Conservation (phyloP, 2,888 invertebrate species). For the Drosophila paranaensis region DNA sequence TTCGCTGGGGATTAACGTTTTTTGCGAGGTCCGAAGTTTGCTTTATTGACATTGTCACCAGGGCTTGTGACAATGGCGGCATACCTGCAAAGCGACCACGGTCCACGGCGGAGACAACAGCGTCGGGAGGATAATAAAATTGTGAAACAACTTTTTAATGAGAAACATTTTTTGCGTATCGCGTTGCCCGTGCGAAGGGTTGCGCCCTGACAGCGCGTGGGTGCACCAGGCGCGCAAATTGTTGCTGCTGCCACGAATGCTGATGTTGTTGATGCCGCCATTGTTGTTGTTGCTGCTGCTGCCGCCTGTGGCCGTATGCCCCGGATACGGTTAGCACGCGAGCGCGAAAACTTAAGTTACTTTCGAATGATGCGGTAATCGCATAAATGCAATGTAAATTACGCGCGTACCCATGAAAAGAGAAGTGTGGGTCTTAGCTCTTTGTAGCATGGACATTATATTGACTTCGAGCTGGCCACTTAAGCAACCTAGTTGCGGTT, state of each 20-base stretch:
- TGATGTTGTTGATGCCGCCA: constrained; percentile 12
- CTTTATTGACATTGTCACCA: constrained; percentile 78
- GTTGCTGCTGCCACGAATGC: constrained; percentile 20
- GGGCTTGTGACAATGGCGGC: constrained; percentile 58
- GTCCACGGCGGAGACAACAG: constrained; percentile 4
- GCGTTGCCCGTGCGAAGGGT: constrained; percentile 26
- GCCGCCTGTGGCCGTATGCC: constrained; percentile 23
- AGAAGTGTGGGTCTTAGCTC: neutral
- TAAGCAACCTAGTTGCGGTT: neutral
- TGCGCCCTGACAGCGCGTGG: constrained; percentile 1
- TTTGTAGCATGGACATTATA: neutral
- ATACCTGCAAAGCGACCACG: constrained; percentile 55
- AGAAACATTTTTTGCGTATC: constrained; percentile 77
- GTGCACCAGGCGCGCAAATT: constrained; percentile 31
- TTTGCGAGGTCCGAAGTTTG: constrained; percentile 62
- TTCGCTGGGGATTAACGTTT: constrained; percentile 18
- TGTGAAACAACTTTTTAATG: constrained; percentile 77
- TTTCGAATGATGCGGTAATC: constrained; percentile 35
- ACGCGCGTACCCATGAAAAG: neutral
- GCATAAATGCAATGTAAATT: constrained; percentile 31
- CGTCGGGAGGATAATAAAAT: constrained; percentile 73
- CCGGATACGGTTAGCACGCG: constrained; percentile 16
- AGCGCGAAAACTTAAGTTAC: constrained; percentile 23
- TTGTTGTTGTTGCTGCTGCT: constrained; percentile 5
- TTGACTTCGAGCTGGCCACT: neutral